These are phyloP conservation scores for Troides aeacus DNA, from an alignment of 2,888 invertebrate species.

Conservation along the genomic window DNA sequence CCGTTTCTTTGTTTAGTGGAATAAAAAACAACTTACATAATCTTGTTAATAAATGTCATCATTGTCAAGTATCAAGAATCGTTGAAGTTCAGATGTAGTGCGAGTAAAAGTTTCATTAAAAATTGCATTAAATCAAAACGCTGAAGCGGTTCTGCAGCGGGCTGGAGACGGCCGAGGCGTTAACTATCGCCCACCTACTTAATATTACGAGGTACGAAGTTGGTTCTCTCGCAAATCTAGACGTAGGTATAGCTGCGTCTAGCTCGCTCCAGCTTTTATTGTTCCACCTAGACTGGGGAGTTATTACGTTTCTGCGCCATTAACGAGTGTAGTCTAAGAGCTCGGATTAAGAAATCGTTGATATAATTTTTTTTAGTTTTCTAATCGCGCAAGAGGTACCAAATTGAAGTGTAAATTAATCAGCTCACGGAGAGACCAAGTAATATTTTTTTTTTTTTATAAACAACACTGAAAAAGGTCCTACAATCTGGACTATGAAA, in stretches of 20 bases:
- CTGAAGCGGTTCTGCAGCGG: conserved; percentile 1
- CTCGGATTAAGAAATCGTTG: neutral
- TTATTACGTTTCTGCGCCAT: conserved; percentile 47
- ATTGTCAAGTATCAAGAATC: too few species aligned
- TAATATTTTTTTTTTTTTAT: too few species aligned
- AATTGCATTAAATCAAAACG: conserved; percentile 10
- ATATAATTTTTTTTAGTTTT: too few species aligned
- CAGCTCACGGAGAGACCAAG: too few species aligned
- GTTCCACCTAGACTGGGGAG: conserved; percentile 42
- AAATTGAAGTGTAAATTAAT: too few species aligned
- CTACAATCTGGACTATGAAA: too few species aligned
- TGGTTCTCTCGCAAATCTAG: conserved; percentile 30
- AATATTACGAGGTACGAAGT: conserved; percentile 28
- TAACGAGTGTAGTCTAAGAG: conserved; percentile 43
- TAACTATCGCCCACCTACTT: conserved; percentile 21
- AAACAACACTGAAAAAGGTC: too few species aligned
- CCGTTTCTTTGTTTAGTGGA: too few species aligned
- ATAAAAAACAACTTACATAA: too few species aligned
- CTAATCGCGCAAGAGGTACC: too few species aligned
- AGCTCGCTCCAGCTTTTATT: conserved; percentile 42
- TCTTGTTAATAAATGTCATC: too few species aligned
- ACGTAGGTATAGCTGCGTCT: conserved; percentile 25
- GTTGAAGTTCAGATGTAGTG: too few species aligned
- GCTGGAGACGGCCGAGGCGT: conserved; percentile 11
- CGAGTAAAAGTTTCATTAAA: neutral